phyloP scores from a whole-genome alignment of 2,888 invertebrate genomes.

The Polyommatus iphigenia region DNA sequence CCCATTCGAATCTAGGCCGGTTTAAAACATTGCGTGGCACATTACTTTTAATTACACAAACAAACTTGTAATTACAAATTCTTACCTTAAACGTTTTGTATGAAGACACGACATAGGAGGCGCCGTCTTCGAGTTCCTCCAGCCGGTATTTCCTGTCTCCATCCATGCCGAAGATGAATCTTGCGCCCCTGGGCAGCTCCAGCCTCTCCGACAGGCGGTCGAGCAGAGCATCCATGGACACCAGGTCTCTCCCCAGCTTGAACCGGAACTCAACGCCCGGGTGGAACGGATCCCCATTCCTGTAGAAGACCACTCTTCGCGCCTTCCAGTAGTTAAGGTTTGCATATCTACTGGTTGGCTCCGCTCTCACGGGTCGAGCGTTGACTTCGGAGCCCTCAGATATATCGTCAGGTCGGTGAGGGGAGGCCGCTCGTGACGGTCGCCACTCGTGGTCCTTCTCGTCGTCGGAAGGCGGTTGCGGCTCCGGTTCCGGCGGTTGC shows the following conservation, averaged over 20 bases:
- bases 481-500: slow-evolving; percentile 64
- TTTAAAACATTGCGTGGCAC: slow-evolving; percentile 12
- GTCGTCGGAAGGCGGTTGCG: slow-evolving; percentile 71
- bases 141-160: slow-evolving; percentile 91
- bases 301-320: slow-evolving; percentile 92
- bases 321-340: slow-evolving; percentile 94
- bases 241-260: slow-evolving; percentile 93
- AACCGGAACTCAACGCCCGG: slow-evolving; percentile 93
- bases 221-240: slow-evolving; percentile 90
- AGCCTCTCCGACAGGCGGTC: slow-evolving; percentile 93
- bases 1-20: slow-evolving; percentile 8
- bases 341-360: slow-evolving; percentile 84
- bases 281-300: slow-evolving; percentile 96
- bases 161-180: slow-evolving; percentile 95
- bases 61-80: not conserved
- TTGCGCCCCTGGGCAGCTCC: slow-evolving; percentile 92
- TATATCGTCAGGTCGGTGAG: slow-evolving; percentile 69
- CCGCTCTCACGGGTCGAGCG: slow-evolving; percentile 80
- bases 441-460: slow-evolving; percentile 78
- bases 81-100: slow-evolving; percentile 93
- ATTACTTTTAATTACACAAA: slow-evolving; percentile 26
- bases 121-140: slow-evolving; percentile 94
- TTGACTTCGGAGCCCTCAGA: slow-evolving; percentile 73
- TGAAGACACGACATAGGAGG: slow-evolving; percentile 95
- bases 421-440: slow-evolving; percentile 66